phyloP scores from a whole-genome alignment of 2,888 invertebrate genomes.

The Habroteleia sp. region DNA sequence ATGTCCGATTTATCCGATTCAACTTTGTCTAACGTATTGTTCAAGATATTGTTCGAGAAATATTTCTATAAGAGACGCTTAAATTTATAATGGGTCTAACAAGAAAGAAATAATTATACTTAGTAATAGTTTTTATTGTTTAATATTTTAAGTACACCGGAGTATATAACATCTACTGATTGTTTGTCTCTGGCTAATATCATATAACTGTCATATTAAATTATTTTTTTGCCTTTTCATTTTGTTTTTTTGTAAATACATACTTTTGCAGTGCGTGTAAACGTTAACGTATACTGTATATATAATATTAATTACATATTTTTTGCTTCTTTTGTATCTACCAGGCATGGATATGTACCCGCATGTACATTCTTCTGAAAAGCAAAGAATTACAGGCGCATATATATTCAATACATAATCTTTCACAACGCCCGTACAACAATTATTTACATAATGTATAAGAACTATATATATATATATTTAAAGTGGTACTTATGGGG shows the following conservation, averaged over 20 bases:
- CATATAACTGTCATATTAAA: conserved; percentile 72
- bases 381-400: conserved; percentile 47
- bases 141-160: conserved; percentile 77
- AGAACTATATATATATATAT: too few relatives aligned
- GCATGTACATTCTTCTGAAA: conserved; percentile 56
- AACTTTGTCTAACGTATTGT: too few relatives aligned
- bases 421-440: too few relatives aligned
- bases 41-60: too few relatives aligned
- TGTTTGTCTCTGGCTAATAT: conserved; percentile 68
- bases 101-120: conserved; percentile 47
- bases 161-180: conserved; percentile 75
- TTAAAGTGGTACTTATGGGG: too few relatives aligned
- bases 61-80: too few relatives aligned
- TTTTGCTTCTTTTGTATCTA: conserved; percentile 55
- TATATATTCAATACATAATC: too few relatives aligned
- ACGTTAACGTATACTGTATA: conserved; percentile 63
- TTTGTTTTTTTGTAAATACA: conserved; percentile 63
- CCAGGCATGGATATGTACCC: conserved; percentile 59
- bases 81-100: too few relatives aligned
- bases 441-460: too few relatives aligned
- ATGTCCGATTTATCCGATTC: too few relatives aligned
- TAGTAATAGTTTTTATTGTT: conserved; percentile 78
- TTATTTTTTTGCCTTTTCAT: conserved; percentile 58
- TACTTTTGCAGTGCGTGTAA: conserved; percentile 66
- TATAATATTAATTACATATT: too few relatives aligned